Conservation (phyloP, 2,888 invertebrate genomes). For the Drosophila recens region DNA sequence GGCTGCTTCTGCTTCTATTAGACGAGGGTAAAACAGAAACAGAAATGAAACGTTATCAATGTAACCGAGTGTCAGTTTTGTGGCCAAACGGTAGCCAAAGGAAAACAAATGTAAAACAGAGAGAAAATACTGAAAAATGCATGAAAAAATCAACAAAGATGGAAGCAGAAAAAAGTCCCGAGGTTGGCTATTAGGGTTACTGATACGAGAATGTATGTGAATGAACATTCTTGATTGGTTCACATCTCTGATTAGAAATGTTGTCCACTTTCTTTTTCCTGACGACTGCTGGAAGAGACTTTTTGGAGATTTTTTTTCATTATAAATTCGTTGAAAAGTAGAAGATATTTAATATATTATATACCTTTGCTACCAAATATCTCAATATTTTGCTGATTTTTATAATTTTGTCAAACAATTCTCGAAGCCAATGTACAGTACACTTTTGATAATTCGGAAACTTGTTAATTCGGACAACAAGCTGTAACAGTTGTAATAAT, state of each 20-base stretch:
- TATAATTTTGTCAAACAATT: too few species aligned
- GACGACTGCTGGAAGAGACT: neutral
- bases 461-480: too few species aligned
- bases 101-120: constrained; percentile 44
- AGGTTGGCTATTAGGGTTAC: constrained; percentile 30
- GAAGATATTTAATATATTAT: neutral
- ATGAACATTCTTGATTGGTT: constrained; percentile 3
- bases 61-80: constrained; percentile 46
- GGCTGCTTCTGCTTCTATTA: constrained; percentile 16
- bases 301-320: neutral
- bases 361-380: too few species aligned
- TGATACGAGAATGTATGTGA: neutral
- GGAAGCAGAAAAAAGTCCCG: constrained; percentile 8
- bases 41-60: constrained; percentile 45
- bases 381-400: too few species aligned
- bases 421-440: too few species aligned
- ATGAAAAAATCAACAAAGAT: constrained; percentile 23
- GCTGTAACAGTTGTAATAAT: too few species aligned
- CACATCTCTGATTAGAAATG: constrained; percentile 8
- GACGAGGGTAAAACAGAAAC: constrained; percentile 17
- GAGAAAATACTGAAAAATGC: constrained; percentile 37
- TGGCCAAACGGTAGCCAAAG: constrained; percentile 28
- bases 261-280: neutral
- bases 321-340: neutral
- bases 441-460: too few species aligned